These are phyloP conservation scores for Melanostoma mellinum DNA, from an alignment of 2,888 invertebrate species.

Conservation along the genomic window DNA sequence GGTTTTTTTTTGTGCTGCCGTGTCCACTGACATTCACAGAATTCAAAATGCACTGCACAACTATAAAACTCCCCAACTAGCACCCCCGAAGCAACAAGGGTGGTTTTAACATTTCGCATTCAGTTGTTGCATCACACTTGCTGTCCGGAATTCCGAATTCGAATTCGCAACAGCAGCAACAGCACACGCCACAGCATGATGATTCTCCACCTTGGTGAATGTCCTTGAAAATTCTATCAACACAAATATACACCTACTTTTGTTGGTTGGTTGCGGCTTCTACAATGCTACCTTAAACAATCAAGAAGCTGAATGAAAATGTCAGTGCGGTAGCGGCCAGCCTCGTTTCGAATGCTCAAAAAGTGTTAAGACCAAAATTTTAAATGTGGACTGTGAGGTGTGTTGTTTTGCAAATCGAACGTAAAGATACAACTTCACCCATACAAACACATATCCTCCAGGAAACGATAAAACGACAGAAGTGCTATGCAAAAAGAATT, in stretches of 20 bases:
- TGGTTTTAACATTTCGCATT: slow-evolving; percentile 73
- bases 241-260: slow-evolving; percentile 37
- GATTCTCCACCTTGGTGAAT: slow-evolving; percentile 41
- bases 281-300: slow-evolving; percentile 18
- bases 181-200: slow-evolving; percentile 8
- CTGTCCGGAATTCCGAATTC: slow-evolving; percentile 70
- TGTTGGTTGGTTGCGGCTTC: slow-evolving; percentile 2
- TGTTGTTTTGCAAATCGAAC: slow-evolving; percentile 30
- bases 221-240: slow-evolving; percentile 65
- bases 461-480: slow-evolving; percentile 43
- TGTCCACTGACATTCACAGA: slow-evolving; percentile 69
- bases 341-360: neutral
- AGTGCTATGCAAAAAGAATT: slow-evolving; percentile 39
- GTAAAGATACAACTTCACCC: neutral
- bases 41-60: slow-evolving; percentile 61
- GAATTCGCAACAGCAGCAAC: slow-evolving; percentile 45
- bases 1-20: slow-evolving; percentile 23
- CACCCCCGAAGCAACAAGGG: slow-evolving; percentile 40
- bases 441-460: slow-evolving; percentile 4
- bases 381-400: slow-evolving; percentile 4
- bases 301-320: slow-evolving; percentile 64
- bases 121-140: slow-evolving; percentile 71
- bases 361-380: slow-evolving; percentile 42
- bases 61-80: neutral
- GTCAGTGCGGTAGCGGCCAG: slow-evolving; percentile 23